Conservation (phyloP, 1,140 invertebrate species). For the Lepidurus apus region DNA sequence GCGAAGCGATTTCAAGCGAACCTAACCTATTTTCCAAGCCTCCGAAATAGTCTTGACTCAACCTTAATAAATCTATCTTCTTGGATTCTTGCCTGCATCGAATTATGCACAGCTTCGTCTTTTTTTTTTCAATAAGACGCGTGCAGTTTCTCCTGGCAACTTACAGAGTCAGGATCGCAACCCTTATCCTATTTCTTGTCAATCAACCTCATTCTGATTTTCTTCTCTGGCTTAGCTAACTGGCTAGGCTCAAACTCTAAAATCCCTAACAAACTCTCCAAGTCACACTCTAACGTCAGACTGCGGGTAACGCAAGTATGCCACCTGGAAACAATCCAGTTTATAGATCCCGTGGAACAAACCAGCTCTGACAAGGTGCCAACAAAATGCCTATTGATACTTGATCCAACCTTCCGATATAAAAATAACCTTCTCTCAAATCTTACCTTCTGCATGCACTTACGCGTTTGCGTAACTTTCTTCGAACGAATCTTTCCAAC, state of each 20-base stretch:
- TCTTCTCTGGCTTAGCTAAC: too few relatives aligned
- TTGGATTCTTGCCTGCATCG: not conserved
- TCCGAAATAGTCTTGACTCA: constrained; percentile 12
- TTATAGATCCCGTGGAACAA: not conserved
- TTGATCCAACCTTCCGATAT: not conserved
- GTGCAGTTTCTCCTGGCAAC: too few relatives aligned
- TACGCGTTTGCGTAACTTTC: not conserved
- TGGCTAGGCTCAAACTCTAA: too few relatives aligned
- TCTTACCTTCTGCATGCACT: not conserved
- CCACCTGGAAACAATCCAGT: constrained; percentile 18
- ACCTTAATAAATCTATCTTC: not conserved
- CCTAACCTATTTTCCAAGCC: not conserved
- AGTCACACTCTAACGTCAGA: too few relatives aligned
- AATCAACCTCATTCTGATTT: too few relatives aligned
- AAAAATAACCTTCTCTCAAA: not conserved
- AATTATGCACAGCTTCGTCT: not conserved
- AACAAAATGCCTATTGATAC: constrained; percentile 22
- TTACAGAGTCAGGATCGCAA: too few relatives aligned
- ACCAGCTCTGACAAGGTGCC: constrained; percentile 12
- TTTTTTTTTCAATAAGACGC: not conserved
- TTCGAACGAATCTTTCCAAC: too few relatives aligned
- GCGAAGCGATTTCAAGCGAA: not conserved
- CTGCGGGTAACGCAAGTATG: not conserved
- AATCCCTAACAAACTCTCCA: too few relatives aligned
- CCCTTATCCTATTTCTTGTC: too few relatives aligned